Evolutionary conservation across 2,797 vertebrate genomes (phyloP).

Genomic region (Petrocephalus sullivani): DNA sequence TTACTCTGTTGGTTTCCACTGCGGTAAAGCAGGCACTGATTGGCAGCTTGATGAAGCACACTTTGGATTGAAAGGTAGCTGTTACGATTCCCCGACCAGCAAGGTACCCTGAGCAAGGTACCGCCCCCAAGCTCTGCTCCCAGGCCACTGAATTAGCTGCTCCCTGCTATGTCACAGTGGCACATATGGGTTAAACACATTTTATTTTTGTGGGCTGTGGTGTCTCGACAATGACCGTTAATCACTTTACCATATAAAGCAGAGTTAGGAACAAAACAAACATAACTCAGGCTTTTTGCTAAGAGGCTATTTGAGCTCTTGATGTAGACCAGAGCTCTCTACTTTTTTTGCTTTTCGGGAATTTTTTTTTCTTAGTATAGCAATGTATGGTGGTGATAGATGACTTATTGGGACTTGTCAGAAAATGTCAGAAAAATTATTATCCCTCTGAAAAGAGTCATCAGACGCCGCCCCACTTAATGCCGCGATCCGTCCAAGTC

Average conservation of each 20-base stretch:
- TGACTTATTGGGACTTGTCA: background rate
- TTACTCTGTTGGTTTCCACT: background rate
- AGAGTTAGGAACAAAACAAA: background rate
- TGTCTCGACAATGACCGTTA: too few species aligned
- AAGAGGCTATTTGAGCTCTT: background rate
- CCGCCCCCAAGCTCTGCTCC: too few species aligned
- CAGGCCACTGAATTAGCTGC: too few species aligned
- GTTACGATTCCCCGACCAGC: too few species aligned
- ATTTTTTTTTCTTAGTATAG: background rate
- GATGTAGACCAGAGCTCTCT: background rate
- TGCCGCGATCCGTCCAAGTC: too few species aligned
- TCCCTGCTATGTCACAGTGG: too few species aligned
- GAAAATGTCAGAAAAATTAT: constrained; percentile 1
- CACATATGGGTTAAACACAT: too few species aligned
- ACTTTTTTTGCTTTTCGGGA: background rate
- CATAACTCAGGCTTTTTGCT: background rate
- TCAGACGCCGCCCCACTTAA: background rate
- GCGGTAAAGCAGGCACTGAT: background rate
- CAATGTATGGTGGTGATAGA: background rate
- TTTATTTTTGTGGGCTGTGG: too few species aligned
- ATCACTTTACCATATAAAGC: background rate
- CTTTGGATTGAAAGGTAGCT: too few species aligned
- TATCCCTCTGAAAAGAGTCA: background rate
- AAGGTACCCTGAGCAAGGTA: too few species aligned
- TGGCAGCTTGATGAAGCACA: background rate